Evolutionary conservation across 2,113 vertebrate species (phyloP).

Genomic region (Psammodynastes pulverulentus): DNA sequence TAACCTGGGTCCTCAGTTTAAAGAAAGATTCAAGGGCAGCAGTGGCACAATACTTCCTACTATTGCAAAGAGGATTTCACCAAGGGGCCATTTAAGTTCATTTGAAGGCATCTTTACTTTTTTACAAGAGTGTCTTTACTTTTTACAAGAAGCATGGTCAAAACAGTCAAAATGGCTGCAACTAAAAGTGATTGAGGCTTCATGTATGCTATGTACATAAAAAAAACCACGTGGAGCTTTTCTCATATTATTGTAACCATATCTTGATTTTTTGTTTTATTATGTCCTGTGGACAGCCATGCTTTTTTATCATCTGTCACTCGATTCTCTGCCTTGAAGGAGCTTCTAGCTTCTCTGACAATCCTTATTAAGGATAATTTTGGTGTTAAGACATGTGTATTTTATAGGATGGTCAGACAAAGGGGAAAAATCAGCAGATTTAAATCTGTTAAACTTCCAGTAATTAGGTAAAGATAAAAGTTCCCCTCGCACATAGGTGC

Average conservation of each 20-base stretch:
- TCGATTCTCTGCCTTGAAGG: not conserved
- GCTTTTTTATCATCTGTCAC: not conserved
- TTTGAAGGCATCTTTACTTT: not conserved
- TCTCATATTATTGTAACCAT: not conserved
- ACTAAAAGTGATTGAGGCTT: not conserved
- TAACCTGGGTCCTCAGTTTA: not conserved
- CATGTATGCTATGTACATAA: not conserved
- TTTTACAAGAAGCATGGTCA: not conserved
- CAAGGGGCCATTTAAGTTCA: not conserved
- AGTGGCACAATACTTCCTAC: not conserved
- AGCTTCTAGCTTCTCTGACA: not conserved
- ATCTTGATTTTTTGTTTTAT: not conserved
- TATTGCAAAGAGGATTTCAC: not conserved
- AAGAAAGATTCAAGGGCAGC: not conserved
- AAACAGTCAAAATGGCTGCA: not conserved
- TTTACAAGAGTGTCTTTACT: not conserved
- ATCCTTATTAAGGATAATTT: not conserved
- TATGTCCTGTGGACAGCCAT: not conserved
- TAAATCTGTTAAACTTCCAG: conserved; percentile 24
- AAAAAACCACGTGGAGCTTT: not conserved
- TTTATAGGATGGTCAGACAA: not conserved
- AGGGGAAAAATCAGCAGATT: not conserved
- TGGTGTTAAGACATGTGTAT: conserved; percentile 20
- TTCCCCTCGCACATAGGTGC: too few species aligned
- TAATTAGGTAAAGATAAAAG: too few species aligned